Evolutionary conservation across 2,113 vertebrate genomes (phyloP), one percentile per base, ranked within the genome.

Genomic region (Struthio camelus): DNA sequence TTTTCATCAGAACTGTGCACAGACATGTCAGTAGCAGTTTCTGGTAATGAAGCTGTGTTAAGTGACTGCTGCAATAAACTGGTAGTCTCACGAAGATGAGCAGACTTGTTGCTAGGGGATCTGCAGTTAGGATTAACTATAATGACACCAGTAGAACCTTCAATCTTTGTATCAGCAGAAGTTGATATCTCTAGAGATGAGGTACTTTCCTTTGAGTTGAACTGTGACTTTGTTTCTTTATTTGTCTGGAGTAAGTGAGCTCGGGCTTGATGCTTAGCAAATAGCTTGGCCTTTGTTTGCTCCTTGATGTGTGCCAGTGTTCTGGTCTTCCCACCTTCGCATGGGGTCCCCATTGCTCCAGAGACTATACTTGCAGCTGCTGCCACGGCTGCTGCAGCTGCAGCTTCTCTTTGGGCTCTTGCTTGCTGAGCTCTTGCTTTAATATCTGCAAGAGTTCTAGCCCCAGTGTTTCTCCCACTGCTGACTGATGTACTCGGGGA

Each of bases 381-480:
- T 4, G 98, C 98, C 14, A 98, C 98, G 0, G 98, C 98, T 13
- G 98, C 98, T 0, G 98, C 98, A 11, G 98, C 98, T 7, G 98
- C 98, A 13, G 98, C 98, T 95, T 99, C 98, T 78, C 98, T 98
- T 93, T 98, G 98, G 59, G 98, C 98, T 85, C 98, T 97, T 20
- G 98, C 98, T 96, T 99, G 98, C 46, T 99, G 98, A 65, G 98
- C 98, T 88, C 98, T 97, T 65, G 98, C 98, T 97, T 99, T 99
- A 97, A 99, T 99, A 90, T 99, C 98, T 27, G 98, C 98, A 7
- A 99, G 98, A 77, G 98, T 99, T 95, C 98, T 98, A 80, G 98
- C 98, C 83, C 98, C 98, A 11, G 98, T 98, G 95, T 98, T 98
- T 92, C 98, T 98, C 46, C 98, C 98, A 2, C 97, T 97, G 86